A percentile compares a stretch with the other conserved stretches of the same genome.
phyloP scores from a whole-genome alignment of 2,888 invertebrate species.

The Lasioglossum zephyrum region DNA sequence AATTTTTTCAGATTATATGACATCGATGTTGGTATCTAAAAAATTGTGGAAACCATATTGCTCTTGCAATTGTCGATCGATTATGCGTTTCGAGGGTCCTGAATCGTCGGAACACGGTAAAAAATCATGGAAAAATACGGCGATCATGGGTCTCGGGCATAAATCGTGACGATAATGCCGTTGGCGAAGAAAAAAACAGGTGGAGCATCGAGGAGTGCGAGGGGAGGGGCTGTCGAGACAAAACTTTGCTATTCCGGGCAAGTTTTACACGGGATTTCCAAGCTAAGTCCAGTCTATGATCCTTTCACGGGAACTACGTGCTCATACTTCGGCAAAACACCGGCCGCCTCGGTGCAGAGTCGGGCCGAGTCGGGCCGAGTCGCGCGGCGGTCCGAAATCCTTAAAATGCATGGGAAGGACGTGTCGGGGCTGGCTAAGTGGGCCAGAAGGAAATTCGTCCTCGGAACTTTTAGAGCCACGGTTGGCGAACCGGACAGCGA shows the following conservation, averaged over 20 bases:
- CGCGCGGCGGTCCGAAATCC: constrained; percentile 77
- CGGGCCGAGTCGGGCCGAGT: not conserved
- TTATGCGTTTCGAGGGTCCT: not conserved
- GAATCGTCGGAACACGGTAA: not conserved
- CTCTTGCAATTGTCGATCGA: not conserved
- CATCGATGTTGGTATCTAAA: not conserved
- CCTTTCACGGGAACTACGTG: constrained; percentile 83
- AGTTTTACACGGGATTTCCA: constrained; percentile 83
- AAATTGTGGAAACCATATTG: not conserved
- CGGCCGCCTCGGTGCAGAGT: constrained; percentile 51
- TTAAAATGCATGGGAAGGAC: constrained; percentile 82
- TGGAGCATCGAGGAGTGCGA: not conserved
- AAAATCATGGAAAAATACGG: not conserved
- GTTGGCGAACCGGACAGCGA: not conserved
- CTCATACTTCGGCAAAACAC: constrained; percentile 83
- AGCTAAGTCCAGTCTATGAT: constrained; percentile 83
- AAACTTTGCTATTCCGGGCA: constrained; percentile 82
- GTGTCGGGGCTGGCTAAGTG: constrained; percentile 79
- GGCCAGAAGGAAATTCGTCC: constrained; percentile 71
- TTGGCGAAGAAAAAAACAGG: not conserved
- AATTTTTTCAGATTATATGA: not conserved
- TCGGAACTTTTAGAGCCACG: constrained; percentile 58
- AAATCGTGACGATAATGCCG: constrained; percentile 27
- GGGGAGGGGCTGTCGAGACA: constrained; percentile 37
- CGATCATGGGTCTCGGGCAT: constrained; percentile 15